A percentile compares a stretch with the other conserved stretches of the same genome.
Evolutionary conservation across 1,140 invertebrate species (phyloP).

Genomic region (Phymastichus coffea): DNA sequence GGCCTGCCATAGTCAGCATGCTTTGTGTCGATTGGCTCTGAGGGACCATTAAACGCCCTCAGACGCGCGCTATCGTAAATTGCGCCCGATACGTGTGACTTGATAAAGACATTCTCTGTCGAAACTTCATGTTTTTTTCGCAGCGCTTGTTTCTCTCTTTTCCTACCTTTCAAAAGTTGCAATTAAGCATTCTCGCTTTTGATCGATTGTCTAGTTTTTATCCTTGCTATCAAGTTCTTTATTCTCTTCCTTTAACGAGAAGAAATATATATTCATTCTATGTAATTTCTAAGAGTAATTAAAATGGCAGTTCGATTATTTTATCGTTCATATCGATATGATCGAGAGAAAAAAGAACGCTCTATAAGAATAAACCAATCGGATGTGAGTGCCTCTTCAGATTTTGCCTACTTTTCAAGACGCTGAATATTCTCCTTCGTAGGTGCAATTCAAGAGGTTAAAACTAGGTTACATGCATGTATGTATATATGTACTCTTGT

Average conservation of each 20-base stretch:
- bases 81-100: conserved; percentile 17
- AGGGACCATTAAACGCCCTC: conserved; percentile 22
- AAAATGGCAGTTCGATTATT: too few species aligned
- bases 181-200: not conserved
- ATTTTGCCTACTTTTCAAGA: not conserved
- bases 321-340: too few species aligned
- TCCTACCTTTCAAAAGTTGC: not conserved
- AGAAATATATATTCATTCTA: too few species aligned
- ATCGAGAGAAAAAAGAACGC: too few species aligned
- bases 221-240: too few species aligned
- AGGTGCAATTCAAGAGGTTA: conserved; percentile 1
- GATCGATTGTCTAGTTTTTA: not conserved
- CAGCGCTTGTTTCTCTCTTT: too few species aligned
- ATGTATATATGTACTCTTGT: too few species aligned
- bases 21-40: conserved; percentile 19
- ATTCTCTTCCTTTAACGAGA: too few species aligned
- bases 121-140: too few species aligned
- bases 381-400: not conserved
- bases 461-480: conserved; percentile 20
- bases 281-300: too few species aligned
- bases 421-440: not conserved
- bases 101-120: conserved; percentile 22
- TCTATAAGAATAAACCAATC: not conserved
- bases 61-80: conserved; percentile 26
- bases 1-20: too few species aligned